A percentile compares a stretch with the other conserved stretches of the same genome.
Evolutionary conservation across 35 echinoderm and acorn worm species (phyloP).

Genomic region (Apostichopus californicus): DNA sequence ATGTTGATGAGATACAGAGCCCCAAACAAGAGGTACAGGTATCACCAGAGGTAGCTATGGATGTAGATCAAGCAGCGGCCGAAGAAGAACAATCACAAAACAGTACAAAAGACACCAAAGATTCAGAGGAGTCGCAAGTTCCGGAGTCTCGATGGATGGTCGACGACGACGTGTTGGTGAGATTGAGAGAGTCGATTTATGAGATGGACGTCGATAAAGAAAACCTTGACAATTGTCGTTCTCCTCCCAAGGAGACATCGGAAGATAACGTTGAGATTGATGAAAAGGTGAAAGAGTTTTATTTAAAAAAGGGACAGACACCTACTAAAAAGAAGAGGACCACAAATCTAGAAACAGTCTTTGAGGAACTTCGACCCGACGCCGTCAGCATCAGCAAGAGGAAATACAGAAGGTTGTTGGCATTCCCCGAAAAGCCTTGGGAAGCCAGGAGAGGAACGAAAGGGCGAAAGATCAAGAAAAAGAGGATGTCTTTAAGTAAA

Average conservation of each 20-base stretch:
- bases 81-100: not conserved
- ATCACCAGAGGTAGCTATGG: not conserved
- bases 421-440: constrained; percentile 42
- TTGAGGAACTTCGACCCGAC: not conserved
- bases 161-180: not conserved
- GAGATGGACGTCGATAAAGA: not conserved
- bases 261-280: constrained; percentile 16
- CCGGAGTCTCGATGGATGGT: not conserved
- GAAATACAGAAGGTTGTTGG: constrained; percentile 23
- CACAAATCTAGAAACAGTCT: constrained; percentile 46
- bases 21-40: not conserved
- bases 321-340: not conserved
- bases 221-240: not conserved
- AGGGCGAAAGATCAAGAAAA: not conserved
- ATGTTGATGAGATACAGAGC: not conserved
- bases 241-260: not conserved
- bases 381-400: not conserved
- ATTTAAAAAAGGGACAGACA: constrained; percentile 32
- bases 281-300: constrained; percentile 32
- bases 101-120: not conserved
- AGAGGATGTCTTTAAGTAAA: constrained; percentile 26
- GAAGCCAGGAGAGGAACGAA: not conserved
- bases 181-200: not conserved
- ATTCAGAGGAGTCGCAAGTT: not conserved
- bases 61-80: not conserved